Base-by-base conservation (phyloP, 2,797 vertebrate genomes). In the Molossus molossus region DNA sequence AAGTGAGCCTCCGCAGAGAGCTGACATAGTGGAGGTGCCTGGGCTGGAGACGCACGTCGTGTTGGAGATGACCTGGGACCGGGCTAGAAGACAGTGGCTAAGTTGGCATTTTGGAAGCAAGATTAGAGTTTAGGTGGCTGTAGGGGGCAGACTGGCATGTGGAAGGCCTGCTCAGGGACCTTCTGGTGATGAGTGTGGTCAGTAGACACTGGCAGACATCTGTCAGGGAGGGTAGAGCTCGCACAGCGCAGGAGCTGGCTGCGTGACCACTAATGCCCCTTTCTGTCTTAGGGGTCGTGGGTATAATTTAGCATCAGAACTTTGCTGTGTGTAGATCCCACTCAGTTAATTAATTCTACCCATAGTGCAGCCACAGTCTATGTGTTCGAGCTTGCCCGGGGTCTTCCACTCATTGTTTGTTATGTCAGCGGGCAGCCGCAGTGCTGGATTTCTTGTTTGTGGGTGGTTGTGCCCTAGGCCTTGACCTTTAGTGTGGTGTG, bases 371-470 rank as follows among this genome's bases (percentile, higher is more conserved):
- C 55, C 6, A 1, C 33, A 17, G 55, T 48, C 4, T 29, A 4
- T 9, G 25, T 5, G 9, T 15, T 25, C 6, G 29, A 29, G 20
- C 25, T 25, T 9, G 12, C 13, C 14, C 53, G 0, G 18, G 9
- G 15, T 20, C 33, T 58, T n/a, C 80, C 50, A 27, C 37, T 23
- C 27, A 11, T 27, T 17, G 21, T 21, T 27, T 17, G 21, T 21
- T 33, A 23, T 65, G 62, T 6, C 9, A 10, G 45, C 13, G 5
- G 77, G 55, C 40, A 6, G 60, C 29, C 50, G 50, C 62, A 11
- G 40, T 10, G 1, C 21, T 1, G 6, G 10, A 21, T 7, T 53
- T 9, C 20, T 3, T 12, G 1, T 62, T 13, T 21, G 0, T 3
- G 15, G 64, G 65, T 40, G 80, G 8, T 9, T 60, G 73, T 77